Evolutionary conservation across 2,113 vertebrate species (phyloP).

Genomic region (Choloepus hoffmanni): DNA sequence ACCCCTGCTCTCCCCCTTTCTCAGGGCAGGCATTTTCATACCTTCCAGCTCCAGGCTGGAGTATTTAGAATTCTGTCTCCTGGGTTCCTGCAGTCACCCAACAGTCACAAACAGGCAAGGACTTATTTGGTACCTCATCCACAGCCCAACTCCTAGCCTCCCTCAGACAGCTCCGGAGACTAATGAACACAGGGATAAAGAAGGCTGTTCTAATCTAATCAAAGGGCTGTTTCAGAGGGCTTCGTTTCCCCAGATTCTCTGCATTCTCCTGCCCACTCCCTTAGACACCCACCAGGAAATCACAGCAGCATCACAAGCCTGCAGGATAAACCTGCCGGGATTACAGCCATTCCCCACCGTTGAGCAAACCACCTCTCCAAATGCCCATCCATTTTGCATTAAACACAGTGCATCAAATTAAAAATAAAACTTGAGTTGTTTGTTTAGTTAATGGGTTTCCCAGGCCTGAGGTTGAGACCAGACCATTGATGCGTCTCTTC

Average conservation of each 20-base stretch:
- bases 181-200: constrained; percentile 56
- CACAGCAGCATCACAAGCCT: constrained; percentile 5
- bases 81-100: constrained; percentile 49
- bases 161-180: neutral
- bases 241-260: constrained; percentile 72
- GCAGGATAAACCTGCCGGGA: constrained; percentile 59
- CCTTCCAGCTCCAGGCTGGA: neutral
- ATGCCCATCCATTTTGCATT: constrained; percentile 61
- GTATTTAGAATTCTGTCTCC: constrained; percentile 56
- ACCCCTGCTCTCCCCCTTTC: neutral
- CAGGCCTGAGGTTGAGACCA: constrained; percentile 68
- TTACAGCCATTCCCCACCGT: constrained; percentile 47
- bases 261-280: constrained; percentile 76
- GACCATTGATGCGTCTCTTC: constrained; percentile 12
- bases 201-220: constrained; percentile 69
- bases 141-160: constrained; percentile 28
- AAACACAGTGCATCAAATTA: constrained; percentile 71
- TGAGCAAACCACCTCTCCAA: neutral
- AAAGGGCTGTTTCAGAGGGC: constrained; percentile 73
- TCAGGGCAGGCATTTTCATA: neutral
- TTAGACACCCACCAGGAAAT: constrained; percentile 80
- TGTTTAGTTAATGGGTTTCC: constrained; percentile 63
- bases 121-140: constrained; percentile 58
- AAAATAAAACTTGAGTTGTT: constrained; percentile 72
- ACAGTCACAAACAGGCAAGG: neutral